Percentiles rank a stretch among this genome's conserved stretches.
Conservation (phyloP, 2,113 vertebrate genomes). For the Platichthys flesus region DNA sequence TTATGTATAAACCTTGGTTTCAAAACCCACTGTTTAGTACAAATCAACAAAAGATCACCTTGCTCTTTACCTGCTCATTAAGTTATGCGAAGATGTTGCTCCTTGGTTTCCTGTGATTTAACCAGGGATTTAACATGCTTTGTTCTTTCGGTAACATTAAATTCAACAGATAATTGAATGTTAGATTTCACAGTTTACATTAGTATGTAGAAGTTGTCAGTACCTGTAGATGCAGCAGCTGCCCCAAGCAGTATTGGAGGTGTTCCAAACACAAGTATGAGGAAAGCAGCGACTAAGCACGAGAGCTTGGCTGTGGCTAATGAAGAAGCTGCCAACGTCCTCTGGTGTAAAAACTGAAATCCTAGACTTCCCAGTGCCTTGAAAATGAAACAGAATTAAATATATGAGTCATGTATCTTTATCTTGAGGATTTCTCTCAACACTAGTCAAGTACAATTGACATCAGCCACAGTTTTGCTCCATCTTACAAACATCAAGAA, state of each 20-base stretch:
- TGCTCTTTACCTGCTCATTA: too few species aligned
- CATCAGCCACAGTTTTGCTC: neutral
- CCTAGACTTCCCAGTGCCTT: neutral
- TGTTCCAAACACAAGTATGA: neutral
- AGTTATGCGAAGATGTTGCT: too few species aligned
- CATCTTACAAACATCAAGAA: neutral
- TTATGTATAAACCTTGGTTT: too few species aligned
- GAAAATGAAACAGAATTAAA: neutral
- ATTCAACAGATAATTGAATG: too few species aligned
- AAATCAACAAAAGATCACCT: too few species aligned
- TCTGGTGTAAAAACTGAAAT: neutral
- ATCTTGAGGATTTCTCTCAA: too few species aligned
- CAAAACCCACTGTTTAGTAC: too few species aligned
- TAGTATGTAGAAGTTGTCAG: neutral
- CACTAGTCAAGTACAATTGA: neutral
- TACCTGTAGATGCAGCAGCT: conserved; percentile 9
- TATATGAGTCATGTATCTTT: too few species aligned
- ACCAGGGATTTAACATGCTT: too few species aligned
- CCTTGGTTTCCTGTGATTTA: too few species aligned
- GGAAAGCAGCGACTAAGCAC: neutral
- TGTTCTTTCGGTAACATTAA: too few species aligned
- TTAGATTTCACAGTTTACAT: too few species aligned
- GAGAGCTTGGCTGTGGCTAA: neutral
- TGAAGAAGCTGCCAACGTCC: neutral
- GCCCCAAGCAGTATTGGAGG: neutral